Evolutionary conservation across 1,140 invertebrate genomes (phyloP), one percentile per base, ranked within the genome.

Genomic region (Subanguina moxae): DNA sequence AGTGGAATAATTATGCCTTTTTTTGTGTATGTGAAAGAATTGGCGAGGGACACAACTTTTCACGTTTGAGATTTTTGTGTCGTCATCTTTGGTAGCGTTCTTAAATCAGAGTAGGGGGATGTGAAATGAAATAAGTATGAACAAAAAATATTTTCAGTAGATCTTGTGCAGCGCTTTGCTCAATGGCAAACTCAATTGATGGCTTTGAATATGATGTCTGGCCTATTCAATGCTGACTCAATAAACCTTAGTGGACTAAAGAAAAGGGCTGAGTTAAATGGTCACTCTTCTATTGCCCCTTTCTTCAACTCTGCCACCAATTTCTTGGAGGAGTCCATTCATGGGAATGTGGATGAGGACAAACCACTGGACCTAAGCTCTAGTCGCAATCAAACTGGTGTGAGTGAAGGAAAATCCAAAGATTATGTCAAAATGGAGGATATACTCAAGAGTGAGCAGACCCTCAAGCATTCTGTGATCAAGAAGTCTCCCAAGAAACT

Each of bases 151-250:
- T 0, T 27, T 58, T 63, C 45, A 64, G 23, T 21, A 30, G 42
- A 58, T 59, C 15, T 63, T 27, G 25, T 27, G 64, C 38, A 30
- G 30, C 25, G 30, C 23, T 21, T 57, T 25, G 8, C 27, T 27
- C 59, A 67, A 67, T 67, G 1, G 17, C 43, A 61, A n/a, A 52
- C 48, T 52, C 58, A 61, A 45, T 28, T 61, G 19, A 61, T 61
- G 58, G n/a, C 58, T 61, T 19, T 61, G 58, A 61, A 61, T n/a
- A 19, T 61, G 3, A 19, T 61, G 17, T 23, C 58, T 28, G 23
- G 27, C 19, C 28, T 19, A 45, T 45, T 45, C 19, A 19, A 23
- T 17, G 58, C n/a, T 32, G 19, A n/a, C 27, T 21, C 58, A 45
- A 61, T 7, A 3, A 3, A 45, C 1, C 17, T 52, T 52, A 38